Conservation (phyloP, 2,888 invertebrate species). For the Mimachlamys varia region DNA sequence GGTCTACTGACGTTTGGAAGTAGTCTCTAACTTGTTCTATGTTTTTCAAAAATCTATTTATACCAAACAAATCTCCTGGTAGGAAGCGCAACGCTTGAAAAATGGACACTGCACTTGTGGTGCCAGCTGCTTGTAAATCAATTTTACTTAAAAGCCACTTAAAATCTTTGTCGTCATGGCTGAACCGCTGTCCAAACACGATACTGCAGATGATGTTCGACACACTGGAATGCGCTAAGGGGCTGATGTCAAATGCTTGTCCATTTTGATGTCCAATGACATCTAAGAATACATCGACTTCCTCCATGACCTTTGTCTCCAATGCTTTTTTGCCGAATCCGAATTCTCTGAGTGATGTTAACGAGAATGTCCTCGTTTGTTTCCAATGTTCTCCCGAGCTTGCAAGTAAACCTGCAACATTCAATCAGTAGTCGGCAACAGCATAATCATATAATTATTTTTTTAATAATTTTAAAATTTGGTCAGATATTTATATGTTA, state of each 20-base stretch:
- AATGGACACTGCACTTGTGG: neutral
- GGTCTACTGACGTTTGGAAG: neutral
- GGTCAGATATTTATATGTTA: no score
- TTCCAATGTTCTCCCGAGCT: conserved; percentile 39
- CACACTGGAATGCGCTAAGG: neutral
- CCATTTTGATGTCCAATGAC: conserved; percentile 37
- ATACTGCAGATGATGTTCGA: conserved; percentile 47
- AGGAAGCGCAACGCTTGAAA: conserved; percentile 37
- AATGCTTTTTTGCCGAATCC: conserved; percentile 45
- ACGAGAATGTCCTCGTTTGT: conserved; percentile 41
- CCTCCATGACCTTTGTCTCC: conserved; percentile 43
- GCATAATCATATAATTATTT: neutral
- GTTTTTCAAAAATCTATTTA: neutral
- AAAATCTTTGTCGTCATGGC: conserved; percentile 43
- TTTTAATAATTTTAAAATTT: no score
- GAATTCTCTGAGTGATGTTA: conserved; percentile 41
- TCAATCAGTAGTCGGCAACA: neutral
- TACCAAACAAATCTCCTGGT: conserved; percentile 39
- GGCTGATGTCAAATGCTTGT: conserved; percentile 13
- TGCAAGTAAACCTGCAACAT: neutral
- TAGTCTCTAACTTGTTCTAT: neutral
- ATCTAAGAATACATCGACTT: conserved; percentile 39
- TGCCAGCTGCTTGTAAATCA: neutral
- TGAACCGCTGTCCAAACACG: conserved; percentile 45
- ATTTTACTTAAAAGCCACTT: conserved; percentile 32